A percentile compares a stretch with the other conserved stretches of the same genome.
Conservation (phyloP, 2,797 vertebrate genomes). For the Xenentodon cancila region DNA sequence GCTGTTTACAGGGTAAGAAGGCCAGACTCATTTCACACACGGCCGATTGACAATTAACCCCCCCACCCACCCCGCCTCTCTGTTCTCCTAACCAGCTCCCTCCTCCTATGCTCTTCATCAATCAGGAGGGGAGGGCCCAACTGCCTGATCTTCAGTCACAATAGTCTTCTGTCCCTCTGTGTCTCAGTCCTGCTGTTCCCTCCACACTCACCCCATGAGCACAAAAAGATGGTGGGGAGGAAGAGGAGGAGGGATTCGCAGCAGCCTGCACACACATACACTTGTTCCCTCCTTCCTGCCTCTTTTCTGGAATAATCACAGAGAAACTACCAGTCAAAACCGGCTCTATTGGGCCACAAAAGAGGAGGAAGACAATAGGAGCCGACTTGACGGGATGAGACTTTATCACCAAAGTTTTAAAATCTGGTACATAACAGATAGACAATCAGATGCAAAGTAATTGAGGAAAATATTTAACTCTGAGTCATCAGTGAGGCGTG, state of each 20-base stretch:
- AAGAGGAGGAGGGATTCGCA: conserved; percentile 60
- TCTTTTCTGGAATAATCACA: conserved; percentile 60
- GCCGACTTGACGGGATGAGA: conserved; percentile 20
- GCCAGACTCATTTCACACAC: conserved; percentile 79
- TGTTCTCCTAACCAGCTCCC: conserved; percentile 47
- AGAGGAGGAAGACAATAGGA: conserved; percentile 29
- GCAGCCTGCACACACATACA: conserved; percentile 60
- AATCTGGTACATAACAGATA: background rate
- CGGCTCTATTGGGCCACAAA: conserved; percentile 49
- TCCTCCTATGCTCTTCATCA: conserved; percentile 69
- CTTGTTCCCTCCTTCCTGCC: conserved; percentile 52
- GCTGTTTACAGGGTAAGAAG: conserved; percentile 77
- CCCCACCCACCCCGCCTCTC: conserved; percentile 38
- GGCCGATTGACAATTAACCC: conserved; percentile 78
- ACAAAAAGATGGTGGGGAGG: conserved; percentile 67
- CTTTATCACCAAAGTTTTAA: conserved; percentile 6
- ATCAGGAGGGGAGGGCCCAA: conserved; percentile 75
- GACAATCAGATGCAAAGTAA: conserved; percentile 1
- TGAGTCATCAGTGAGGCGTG: conserved; percentile 13
- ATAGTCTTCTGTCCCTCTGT: conserved; percentile 80
- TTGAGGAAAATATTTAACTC: conserved; percentile 9
- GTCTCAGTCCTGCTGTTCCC: conserved; percentile 69
- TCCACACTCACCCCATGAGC: conserved; percentile 64
- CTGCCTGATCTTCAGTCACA: conserved; percentile 78
- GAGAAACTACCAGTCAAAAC: conserved; percentile 64